phyloP scores from a whole-genome alignment of 64 coral and sea anemone genomes.

The Hydrozoanthus tunicans region DNA sequence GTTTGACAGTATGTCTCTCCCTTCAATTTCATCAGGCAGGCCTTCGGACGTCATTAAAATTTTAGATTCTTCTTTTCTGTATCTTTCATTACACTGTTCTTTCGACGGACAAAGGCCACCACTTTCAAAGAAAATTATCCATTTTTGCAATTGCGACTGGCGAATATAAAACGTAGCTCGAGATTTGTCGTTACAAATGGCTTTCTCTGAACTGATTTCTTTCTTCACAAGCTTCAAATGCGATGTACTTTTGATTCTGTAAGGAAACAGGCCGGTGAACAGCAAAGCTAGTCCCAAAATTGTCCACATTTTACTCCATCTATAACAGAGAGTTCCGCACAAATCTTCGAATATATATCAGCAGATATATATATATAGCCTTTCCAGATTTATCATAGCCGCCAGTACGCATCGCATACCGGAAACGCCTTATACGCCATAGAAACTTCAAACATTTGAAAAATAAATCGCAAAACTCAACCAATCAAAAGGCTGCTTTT shows the following conservation, averaged over 20 bases:
- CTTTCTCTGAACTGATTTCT: constrained; percentile 8
- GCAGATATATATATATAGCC: too few relatives aligned
- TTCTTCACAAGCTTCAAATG: constrained; percentile 42
- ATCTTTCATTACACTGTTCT: constrained; percentile 66
- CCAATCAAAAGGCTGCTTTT: not conserved
- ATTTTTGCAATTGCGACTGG: constrained; percentile 13
- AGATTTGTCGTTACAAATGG: constrained; percentile 77
- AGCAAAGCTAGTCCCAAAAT: not conserved
- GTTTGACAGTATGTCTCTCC: constrained; percentile 61
- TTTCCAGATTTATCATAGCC: constrained; percentile 27
- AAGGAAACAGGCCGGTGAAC: not conserved
- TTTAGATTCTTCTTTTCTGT: constrained; percentile 57
- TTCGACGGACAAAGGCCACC: constrained; percentile 73
- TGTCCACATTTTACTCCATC: not conserved
- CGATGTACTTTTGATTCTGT: not conserved
- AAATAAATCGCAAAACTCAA: not conserved
- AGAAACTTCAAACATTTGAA: not conserved
- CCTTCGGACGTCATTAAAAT: constrained; percentile 60
- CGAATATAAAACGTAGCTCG: constrained; percentile 60
- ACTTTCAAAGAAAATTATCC: constrained; percentile 80
- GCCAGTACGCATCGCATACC: constrained; percentile 1
- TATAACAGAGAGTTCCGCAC: not conserved
- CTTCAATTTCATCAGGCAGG: constrained; percentile 50
- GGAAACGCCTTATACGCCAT: not conserved
- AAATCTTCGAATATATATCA: not conserved